phyloP scores from a whole-genome alignment of 2,113 vertebrate species.

The Callorhinus ursinus region DNA sequence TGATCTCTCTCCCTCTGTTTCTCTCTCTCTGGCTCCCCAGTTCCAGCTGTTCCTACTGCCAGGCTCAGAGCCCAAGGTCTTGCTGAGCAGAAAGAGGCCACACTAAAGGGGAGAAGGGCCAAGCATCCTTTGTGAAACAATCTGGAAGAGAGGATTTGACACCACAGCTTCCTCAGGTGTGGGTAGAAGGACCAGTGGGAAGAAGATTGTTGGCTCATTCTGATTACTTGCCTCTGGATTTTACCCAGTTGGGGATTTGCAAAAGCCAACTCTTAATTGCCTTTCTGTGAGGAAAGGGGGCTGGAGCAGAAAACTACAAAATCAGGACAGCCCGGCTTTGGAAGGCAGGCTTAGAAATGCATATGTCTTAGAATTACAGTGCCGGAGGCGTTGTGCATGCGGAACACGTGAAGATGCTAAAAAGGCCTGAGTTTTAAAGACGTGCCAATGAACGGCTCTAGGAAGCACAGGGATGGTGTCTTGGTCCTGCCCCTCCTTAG shows the following conservation, averaged over 20 bases:
- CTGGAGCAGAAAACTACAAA: neutral
- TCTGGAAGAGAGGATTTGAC: neutral
- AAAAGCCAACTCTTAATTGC: neutral
- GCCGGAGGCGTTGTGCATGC: fast-evolving
- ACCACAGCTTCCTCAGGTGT: neutral
- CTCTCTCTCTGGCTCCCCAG: neutral
- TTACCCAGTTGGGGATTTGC: neutral
- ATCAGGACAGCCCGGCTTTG: neutral
- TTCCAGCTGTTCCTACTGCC: neutral
- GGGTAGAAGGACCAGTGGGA: neutral
- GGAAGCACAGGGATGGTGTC: neutral
- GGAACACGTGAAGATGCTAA: neutral
- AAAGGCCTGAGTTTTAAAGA: neutral
- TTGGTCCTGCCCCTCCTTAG: neutral
- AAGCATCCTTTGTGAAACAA: neutral
- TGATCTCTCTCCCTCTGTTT: neutral
- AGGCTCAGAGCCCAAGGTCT: neutral
- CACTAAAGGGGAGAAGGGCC: neutral
- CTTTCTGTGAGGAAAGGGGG: neutral
- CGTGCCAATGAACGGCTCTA: neutral
- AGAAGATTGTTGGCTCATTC: neutral
- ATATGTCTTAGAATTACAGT: neutral
- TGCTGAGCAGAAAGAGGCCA: neutral
- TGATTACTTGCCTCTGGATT: neutral
- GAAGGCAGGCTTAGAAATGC: neutral